A percentile compares a stretch with the other conserved stretches of the same genome.
phyloP scores from a whole-genome alignment of 2,888 invertebrate genomes.

The Tinea semifulvella region DNA sequence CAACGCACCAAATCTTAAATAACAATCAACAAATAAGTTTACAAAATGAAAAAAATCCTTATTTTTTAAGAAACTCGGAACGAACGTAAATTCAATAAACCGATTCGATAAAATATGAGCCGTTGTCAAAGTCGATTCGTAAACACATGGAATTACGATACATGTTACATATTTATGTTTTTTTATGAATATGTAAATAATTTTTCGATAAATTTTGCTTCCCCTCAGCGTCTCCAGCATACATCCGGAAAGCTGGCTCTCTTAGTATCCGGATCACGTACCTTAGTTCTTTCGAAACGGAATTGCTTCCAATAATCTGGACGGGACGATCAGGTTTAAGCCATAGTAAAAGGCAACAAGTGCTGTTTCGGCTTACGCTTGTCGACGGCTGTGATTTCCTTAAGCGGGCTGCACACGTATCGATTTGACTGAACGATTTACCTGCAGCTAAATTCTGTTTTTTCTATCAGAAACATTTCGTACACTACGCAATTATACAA shows the following conservation, averaged over 20 bases:
- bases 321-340: slow-evolving; percentile 48
- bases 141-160: neutral
- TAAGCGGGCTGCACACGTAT: too few species aligned
- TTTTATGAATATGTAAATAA: slow-evolving; percentile 41
- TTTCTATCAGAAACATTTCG: too few species aligned
- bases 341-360: slow-evolving; percentile 46
- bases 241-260: slow-evolving; percentile 24
- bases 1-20: too few species aligned
- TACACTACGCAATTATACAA: too few species aligned
- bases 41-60: too few species aligned
- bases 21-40: too few species aligned
- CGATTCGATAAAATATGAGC: neutral
- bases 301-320: slow-evolving; percentile 56
- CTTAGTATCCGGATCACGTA: slow-evolving; percentile 47
- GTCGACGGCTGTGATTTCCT: slow-evolving; percentile 41
- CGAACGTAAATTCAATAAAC: slow-evolving; percentile 10
- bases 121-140: slow-evolving; percentile 1
- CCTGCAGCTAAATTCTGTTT: too few species aligned
- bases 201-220: slow-evolving; percentile 33
- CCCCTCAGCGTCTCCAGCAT: slow-evolving; percentile 24
- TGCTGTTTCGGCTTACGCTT: slow-evolving; percentile 39
- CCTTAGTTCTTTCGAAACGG: slow-evolving; percentile 59
- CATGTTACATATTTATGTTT: slow-evolving; percentile 13
- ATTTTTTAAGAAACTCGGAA: too few species aligned
- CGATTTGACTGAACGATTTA: too few species aligned